phyloP scores from a whole-genome alignment of 2,797 vertebrate species.

The Lutra lutra region DNA sequence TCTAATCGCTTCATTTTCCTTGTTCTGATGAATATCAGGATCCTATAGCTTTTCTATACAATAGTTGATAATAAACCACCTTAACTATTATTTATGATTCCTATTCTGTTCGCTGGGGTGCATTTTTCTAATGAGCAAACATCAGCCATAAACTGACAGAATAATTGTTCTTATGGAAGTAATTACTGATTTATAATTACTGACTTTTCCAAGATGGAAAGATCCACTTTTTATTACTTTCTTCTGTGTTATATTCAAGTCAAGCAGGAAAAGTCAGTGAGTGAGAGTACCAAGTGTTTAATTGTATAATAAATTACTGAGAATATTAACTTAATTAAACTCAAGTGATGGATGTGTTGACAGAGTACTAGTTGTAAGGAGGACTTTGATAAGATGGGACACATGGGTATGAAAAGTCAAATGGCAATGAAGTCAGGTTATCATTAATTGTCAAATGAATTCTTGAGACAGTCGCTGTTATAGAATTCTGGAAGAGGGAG shows the following conservation, averaged over 20 bases:
- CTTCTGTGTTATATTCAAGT: conserved; percentile 36
- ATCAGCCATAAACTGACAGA: conserved; percentile 70
- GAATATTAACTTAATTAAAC: conserved; percentile 56
- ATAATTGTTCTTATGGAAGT: conserved; percentile 72
- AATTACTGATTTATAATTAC: conserved; percentile 73
- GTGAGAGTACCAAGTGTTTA: conserved; percentile 5
- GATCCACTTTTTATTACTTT: conserved; percentile 47
- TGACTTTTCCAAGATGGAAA: conserved; percentile 53
- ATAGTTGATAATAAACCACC: conserved; percentile 74
- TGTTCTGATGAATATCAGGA: conserved; percentile 61
- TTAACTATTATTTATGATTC: conserved; percentile 69
- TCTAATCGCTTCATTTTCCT: conserved; percentile 77
- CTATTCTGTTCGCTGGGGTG: conserved; percentile 67
- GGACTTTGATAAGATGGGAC: background rate
- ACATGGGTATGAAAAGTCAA: background rate
- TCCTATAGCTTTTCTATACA: conserved; percentile 67
- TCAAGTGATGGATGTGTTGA: background rate
- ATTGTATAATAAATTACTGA: conserved; percentile 58
- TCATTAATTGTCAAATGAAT: background rate
- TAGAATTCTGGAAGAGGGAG: background rate
- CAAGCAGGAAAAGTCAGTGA: background rate
- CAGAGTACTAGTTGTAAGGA: background rate
- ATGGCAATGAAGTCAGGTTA: background rate
- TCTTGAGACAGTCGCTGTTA: background rate
- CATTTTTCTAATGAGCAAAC: conserved; percentile 78